These are phyloP conservation scores for Acanthosoma haemorrhoidale DNA, from an alignment of 2,888 invertebrate genomes.

Conservation along the genomic window DNA sequence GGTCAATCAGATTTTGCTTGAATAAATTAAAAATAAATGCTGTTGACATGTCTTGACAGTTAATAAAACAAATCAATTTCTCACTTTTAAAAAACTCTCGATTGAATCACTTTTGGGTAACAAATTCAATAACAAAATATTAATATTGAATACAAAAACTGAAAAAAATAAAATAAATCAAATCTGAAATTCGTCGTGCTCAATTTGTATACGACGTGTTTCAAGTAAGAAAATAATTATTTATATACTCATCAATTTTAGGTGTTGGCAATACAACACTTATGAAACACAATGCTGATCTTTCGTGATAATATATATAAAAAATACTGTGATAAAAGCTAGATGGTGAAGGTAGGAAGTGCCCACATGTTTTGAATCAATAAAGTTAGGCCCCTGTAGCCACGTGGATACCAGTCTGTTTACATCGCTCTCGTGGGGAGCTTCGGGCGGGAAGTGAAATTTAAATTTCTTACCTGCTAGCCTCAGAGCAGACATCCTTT, in stretches of 20 bases:
- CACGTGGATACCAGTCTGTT: slow-evolving; percentile 35
- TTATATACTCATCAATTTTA: not conserved
- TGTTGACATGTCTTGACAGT: not conserved
- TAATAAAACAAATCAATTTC: not conserved
- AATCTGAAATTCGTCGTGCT: slow-evolving; percentile 16
- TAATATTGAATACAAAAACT: not conserved
- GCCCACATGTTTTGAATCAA: slow-evolving; percentile 38
- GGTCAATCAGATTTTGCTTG: not conserved
- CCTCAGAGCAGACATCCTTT: slow-evolving; percentile 96
- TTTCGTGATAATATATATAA: not conserved
- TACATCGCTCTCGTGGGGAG: slow-evolving; percentile 18
- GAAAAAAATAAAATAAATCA: not conserved
- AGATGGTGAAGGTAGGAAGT: slow-evolving; percentile 21
- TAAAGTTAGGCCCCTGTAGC: slow-evolving; percentile 37
- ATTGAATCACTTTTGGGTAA: not conserved
- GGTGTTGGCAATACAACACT: no score
- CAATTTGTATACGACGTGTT: slow-evolving; percentile 19
- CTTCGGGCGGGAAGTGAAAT: slow-evolving; percentile 20
- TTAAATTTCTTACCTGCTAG: slow-evolving; percentile 57
- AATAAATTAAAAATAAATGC: not conserved
- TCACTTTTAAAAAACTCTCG: not conserved
- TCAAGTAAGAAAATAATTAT: not conserved
- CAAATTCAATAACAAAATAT: not conserved
- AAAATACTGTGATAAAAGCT: not conserved
- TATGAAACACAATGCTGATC: not conserved